These are phyloP conservation scores for Crambe crambe DNA, from an alignment of 37 sponge, comb jelly and placozoan species.

Conservation along the genomic window DNA sequence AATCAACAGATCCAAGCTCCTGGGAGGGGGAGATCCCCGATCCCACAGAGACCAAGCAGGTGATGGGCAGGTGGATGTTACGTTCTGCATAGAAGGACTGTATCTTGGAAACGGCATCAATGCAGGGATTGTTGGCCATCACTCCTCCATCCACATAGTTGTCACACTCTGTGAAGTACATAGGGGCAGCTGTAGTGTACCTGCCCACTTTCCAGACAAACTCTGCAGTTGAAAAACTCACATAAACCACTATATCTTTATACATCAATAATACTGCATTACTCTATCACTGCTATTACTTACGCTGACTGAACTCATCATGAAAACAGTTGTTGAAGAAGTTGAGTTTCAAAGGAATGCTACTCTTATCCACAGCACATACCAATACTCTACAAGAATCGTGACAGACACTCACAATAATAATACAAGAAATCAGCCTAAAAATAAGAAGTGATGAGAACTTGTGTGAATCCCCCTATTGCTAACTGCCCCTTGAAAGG, in stretches of 20 bases:
- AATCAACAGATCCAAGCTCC: slow-evolving; percentile 41
- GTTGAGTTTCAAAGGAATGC: slow-evolving; percentile 18
- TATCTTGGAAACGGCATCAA: slow-evolving; percentile 31
- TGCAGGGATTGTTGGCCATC: slow-evolving; percentile 69
- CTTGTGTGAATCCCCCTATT: no score
- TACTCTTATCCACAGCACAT: slow-evolving; percentile 53
- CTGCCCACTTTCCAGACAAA: slow-evolving; percentile 62
- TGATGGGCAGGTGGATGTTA: slow-evolving; percentile 6
- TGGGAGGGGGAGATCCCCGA: slow-evolving; percentile 41
- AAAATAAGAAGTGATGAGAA: not conserved
- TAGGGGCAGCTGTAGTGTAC: slow-evolving; percentile 56
- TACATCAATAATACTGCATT: not conserved
- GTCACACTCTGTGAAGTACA: slow-evolving; percentile 50
- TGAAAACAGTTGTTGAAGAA: slow-evolving; percentile 70
- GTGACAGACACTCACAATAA: not conserved
- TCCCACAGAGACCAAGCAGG: slow-evolving; percentile 48
- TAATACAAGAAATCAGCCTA: no score
- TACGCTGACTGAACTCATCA: slow-evolving; percentile 54
- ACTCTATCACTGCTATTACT: not conserved
- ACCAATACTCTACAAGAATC: slow-evolving; percentile 37
- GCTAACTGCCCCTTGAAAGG: no score
- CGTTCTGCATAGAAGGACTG: slow-evolving; percentile 12
- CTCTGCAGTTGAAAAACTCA: no score
- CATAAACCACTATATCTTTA: no score
- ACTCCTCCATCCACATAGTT: slow-evolving; percentile 73